Evolutionary conservation across 2,888 invertebrate genomes (phyloP).

Genomic region (Muschampia plurimacula): DNA sequence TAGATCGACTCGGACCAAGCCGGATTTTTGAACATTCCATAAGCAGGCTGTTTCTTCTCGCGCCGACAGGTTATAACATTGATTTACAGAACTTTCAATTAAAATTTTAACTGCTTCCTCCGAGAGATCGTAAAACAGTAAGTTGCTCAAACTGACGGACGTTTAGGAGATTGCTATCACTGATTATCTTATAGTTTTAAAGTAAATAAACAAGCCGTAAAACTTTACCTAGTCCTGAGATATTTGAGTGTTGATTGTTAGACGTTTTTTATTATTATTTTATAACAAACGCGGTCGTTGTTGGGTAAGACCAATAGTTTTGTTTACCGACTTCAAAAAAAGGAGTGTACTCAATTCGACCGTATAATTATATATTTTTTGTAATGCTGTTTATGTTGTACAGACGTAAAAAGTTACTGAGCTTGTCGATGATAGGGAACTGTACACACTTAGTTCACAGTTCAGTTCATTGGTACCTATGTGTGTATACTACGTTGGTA

Average conservation of each 20-base stretch:
- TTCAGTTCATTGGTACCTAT: no score
- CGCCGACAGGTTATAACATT: slow-evolving; percentile 38
- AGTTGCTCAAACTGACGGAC: slow-evolving; percentile 46
- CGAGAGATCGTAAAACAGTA: slow-evolving; percentile 54
- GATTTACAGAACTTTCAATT: slow-evolving; percentile 52
- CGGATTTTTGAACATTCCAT: slow-evolving; percentile 39
- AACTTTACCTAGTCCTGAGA: slow-evolving; percentile 42
- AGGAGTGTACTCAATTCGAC: no score
- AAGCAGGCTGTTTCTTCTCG: slow-evolving; percentile 29
- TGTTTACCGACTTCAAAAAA: neutral
- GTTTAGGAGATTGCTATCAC: slow-evolving; percentile 49
- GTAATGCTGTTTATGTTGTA: no score
- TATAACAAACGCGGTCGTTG: no score
- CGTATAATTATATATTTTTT: no score
- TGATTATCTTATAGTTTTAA: slow-evolving; percentile 49
- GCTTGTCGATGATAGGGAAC: no score
- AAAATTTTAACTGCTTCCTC: slow-evolving; percentile 76
- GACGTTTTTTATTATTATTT: neutral
- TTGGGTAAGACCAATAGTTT: neutral
- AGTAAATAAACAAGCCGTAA: slow-evolving; percentile 69
- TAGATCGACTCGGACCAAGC: neutral
- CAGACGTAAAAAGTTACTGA: no score
- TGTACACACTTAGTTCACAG: no score
- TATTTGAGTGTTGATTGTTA: neutral
- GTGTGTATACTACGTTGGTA: no score